phyloP scores from a whole-genome alignment of 1,140 invertebrate genomes.

The Laodelphax striatellus region DNA sequence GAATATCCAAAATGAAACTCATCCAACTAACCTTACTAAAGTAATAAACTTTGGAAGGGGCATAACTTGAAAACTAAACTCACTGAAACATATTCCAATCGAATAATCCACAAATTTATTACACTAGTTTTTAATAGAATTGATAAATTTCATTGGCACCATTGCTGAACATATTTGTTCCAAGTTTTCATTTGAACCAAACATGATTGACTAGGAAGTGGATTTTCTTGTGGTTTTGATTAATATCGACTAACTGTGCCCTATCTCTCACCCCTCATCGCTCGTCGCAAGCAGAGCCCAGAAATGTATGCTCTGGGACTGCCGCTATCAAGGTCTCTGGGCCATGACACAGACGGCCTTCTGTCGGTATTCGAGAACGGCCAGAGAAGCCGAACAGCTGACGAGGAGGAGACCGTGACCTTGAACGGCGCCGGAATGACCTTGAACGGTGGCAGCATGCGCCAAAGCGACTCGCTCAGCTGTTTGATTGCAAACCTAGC shows the following conservation, averaged over 20 bases:
- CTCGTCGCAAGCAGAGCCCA: slow-evolving; percentile 7
- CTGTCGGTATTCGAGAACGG: slow-evolving; percentile 8
- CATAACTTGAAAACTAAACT: too few relatives aligned
- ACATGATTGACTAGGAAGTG: too few relatives aligned
- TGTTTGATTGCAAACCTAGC: slow-evolving; percentile 35
- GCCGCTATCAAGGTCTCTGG: slow-evolving; percentile 14
- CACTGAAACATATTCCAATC: too few relatives aligned
- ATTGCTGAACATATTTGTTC: too few relatives aligned
- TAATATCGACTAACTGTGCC: slow-evolving; percentile 3
- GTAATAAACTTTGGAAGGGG: too few relatives aligned
- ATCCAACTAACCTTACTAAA: too few relatives aligned
- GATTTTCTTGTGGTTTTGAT: background rate
- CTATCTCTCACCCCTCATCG: too few relatives aligned
- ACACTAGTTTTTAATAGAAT: too few relatives aligned
- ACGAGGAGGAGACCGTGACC: background rate
- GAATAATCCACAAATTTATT: too few relatives aligned
- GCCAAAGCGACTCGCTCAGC: slow-evolving; percentile 27
- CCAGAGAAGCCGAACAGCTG: background rate
- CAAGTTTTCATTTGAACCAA: too few relatives aligned
- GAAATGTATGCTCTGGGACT: slow-evolving; percentile 3
- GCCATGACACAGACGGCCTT: slow-evolving; percentile 19
- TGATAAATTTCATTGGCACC: too few relatives aligned
- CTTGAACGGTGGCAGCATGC: slow-evolving; percentile 10
- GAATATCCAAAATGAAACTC: too few relatives aligned
- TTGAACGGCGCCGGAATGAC: slow-evolving; percentile 18